Evolutionary conservation across 2,797 vertebrate genomes (phyloP), one percentile per base, ranked within the genome.

Genomic region (Hyperoplus lanceolatus): DNA sequence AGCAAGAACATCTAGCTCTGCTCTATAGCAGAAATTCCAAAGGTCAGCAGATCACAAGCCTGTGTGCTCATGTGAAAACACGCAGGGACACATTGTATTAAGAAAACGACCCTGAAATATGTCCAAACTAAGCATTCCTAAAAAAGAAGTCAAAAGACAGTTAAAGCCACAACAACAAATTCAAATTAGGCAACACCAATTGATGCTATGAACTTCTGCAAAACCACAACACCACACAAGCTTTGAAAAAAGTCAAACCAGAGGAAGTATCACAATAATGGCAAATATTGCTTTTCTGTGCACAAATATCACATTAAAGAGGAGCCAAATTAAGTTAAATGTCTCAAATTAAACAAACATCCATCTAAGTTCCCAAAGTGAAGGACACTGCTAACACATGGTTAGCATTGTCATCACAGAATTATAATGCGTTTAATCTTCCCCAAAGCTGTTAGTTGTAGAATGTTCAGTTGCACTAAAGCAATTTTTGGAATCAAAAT

Each of bases 11-110:
- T 87, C 54, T 54, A 84, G 74, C 70, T 73, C 42, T n/a, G 79
- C 82, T 85, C 73, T 73, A 65, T 42, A 58, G 78, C 69, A 4
- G 18, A 70, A 85, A 90, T 74, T 92, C 88, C 93, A 92, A 90
- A 93, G 91, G 81, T 90, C 89, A 87, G 80, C 60, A 54, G 58
- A 89, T 88, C 73, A 70, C 54, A 75, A 77, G 68, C 2, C 77
- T 48, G 18, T 39, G 64, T 50, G 70, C 60, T 81, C 50, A 69
- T 61, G 55, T 76, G 63, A 62, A 87, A 82, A 71, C 49, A 57
- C 41, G 70, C 39, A 65, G 70, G 70, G 68, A 48, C 69, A 70
- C 43, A 7, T 0, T 39, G 41, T 41, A 21, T 45, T 15, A 77
- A 0, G 0, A 56, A 81, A 82, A 75, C 29, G 56, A 4, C 14